phyloP scores from a whole-genome alignment of 2,797 vertebrate species.

The Myripristis jacobus region DNA sequence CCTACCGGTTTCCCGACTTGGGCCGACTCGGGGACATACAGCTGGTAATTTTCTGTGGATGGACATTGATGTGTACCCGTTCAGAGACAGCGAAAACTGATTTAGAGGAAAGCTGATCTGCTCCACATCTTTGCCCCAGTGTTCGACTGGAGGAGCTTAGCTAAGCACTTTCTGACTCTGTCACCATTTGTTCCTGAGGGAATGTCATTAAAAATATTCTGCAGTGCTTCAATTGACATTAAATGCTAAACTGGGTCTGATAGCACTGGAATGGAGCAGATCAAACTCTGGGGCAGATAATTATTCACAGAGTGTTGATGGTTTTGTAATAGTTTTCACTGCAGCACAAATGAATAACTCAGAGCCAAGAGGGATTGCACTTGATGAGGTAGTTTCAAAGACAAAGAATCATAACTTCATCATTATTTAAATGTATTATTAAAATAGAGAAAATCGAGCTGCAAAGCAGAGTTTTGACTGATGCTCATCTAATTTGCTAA shows the following conservation, averaged over 20 bases:
- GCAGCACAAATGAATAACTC: slow-evolving; percentile 40
- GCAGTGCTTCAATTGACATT: slow-evolving; percentile 58
- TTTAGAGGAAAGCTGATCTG: slow-evolving; percentile 27
- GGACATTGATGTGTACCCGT: slow-evolving; percentile 10
- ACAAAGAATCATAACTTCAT: slow-evolving; percentile 51
- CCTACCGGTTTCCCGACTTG: slow-evolving; percentile 96
- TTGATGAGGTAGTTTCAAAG: slow-evolving; percentile 59
- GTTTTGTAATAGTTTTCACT: slow-evolving; percentile 51
- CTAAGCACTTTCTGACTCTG: slow-evolving; percentile 57
- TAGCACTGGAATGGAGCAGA: slow-evolving; percentile 41
- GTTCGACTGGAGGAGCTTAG: slow-evolving; percentile 44
- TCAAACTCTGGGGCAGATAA: slow-evolving; percentile 53
- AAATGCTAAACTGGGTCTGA: slow-evolving; percentile 60
- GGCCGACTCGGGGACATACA: slow-evolving; percentile 97
- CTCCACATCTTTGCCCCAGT: slow-evolving; percentile 28
- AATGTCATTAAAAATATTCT: slow-evolving; percentile 68
- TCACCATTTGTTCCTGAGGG: slow-evolving; percentile 60
- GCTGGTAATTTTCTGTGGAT: slow-evolving; percentile 93
- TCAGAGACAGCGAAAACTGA: slow-evolving; percentile 11
- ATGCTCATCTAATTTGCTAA: slow-evolving; percentile 59
- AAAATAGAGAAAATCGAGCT: slow-evolving; percentile 37
- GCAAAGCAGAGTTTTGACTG: slow-evolving; percentile 48
- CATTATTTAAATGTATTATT: slow-evolving; percentile 57
- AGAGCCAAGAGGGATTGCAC: slow-evolving; percentile 11
- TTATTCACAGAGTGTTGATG: slow-evolving; percentile 66